A percentile compares a stretch with the other conserved stretches of the same genome.
These are phyloP conservation scores for Stenoptilia bipunctidactyla DNA, from an alignment of 2,888 invertebrate genomes.

Conservation along the genomic window DNA sequence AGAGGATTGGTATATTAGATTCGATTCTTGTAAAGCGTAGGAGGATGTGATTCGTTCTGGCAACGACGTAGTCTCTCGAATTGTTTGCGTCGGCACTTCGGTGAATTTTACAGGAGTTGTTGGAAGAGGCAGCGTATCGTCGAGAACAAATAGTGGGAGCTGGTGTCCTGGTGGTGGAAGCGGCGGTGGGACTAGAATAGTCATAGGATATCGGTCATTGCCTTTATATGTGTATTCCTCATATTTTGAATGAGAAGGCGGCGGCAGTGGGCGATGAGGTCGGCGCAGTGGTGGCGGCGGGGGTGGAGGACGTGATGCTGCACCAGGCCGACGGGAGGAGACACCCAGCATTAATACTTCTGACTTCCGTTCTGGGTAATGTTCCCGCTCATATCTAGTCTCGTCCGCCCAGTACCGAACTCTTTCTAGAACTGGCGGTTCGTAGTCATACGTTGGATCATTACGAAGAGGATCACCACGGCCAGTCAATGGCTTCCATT, in stretches of 20 bases:
- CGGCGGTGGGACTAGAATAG: constrained; percentile 79
- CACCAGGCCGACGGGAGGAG: constrained; percentile 76
- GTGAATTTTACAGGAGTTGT: constrained; percentile 26
- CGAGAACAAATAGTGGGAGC: constrained; percentile 37
- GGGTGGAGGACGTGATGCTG: constrained; percentile 55
- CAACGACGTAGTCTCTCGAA: constrained; percentile 25
- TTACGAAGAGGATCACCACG: constrained; percentile 86
- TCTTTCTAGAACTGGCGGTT: constrained; percentile 82
- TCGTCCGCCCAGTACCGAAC: constrained; percentile 87
- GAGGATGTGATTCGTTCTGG: constrained; percentile 40
- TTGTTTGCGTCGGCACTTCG: constrained; percentile 23
- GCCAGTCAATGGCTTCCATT: constrained; percentile 85
- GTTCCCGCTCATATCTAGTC: constrained; percentile 67
- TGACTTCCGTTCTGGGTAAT: constrained; percentile 71
- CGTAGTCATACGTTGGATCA: constrained; percentile 88
- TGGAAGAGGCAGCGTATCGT: constrained; percentile 27
- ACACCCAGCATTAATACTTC: constrained; percentile 79
- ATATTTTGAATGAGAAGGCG: constrained; percentile 32
- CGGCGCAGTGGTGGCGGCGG: constrained; percentile 23
- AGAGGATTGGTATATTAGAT: constrained; percentile 75
- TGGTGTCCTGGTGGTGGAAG: constrained; percentile 59
- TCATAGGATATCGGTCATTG: constrained; percentile 72
- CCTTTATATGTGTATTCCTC: constrained; percentile 65
- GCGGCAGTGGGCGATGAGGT: constrained; percentile 27
- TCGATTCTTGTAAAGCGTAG: constrained; percentile 72